Conservation (phyloP, 1,140 invertebrate species). For the Polyergus mexicanus region DNA sequence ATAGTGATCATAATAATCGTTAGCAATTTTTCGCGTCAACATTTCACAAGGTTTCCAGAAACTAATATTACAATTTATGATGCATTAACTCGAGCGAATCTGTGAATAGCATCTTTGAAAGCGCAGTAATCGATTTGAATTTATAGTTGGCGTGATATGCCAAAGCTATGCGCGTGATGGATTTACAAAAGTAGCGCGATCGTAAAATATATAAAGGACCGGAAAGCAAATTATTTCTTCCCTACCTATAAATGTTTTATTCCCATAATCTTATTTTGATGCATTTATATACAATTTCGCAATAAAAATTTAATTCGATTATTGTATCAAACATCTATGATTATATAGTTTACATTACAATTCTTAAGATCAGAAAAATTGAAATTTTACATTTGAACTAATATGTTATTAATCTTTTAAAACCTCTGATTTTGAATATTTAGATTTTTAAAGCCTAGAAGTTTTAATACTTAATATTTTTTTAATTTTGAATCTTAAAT, state of each 20-base stretch:
- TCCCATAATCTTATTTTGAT: constrained; percentile 30
- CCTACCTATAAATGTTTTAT: constrained; percentile 17
- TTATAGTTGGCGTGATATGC: constrained; percentile 55
- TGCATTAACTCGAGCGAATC: not conserved
- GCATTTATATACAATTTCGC: not conserved
- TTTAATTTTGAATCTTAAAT: not conserved
- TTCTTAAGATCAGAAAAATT: not conserved
- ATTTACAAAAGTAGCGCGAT: constrained; percentile 45
- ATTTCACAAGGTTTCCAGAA: not conserved
- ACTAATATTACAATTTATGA: constrained; percentile 12
- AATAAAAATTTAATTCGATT: constrained; percentile 15
- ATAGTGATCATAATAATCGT: not conserved
- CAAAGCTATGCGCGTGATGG: constrained; percentile 35
- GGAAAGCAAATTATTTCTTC: constrained; percentile 12
- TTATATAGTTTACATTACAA: no score
- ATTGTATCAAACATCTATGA: not conserved
- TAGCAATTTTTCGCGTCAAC: no score
- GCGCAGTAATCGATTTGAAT: constrained; percentile 40
- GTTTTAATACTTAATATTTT: not conserved
- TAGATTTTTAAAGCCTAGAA: not conserved
- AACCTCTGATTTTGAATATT: not conserved
- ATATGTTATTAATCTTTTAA: not conserved
- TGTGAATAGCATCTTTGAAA: constrained; percentile 19
- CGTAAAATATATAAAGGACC: constrained; percentile 45
- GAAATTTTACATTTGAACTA: not conserved